Percentiles rank a stretch among this genome's conserved stretches.
Conservation (phyloP, 35 echinoderm and acorn worm genomes). For the Heliocidaris erythrogramma region DNA sequence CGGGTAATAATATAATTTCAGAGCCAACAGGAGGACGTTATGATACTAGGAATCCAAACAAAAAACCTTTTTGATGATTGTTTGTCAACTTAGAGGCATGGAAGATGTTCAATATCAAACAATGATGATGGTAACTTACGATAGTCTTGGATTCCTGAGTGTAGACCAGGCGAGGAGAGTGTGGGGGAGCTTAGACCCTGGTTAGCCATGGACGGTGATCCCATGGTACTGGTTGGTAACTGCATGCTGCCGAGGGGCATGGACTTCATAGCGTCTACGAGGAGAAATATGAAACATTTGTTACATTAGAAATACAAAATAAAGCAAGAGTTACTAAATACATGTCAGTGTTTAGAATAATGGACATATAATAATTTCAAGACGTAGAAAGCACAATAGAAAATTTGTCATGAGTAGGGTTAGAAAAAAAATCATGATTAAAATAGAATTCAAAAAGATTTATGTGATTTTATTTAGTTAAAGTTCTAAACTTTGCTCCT, state of each 20-base stretch:
- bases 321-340: too few species aligned
- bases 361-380: too few species aligned
- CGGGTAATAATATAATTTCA: too few species aligned
- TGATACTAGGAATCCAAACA: too few species aligned
- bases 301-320: neutral
- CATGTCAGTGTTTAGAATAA: too few species aligned
- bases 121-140: neutral
- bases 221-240: slow-evolving; percentile 95
- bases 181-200: slow-evolving; percentile 62
- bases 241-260: slow-evolving; percentile 83
- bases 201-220: slow-evolving; percentile 65
- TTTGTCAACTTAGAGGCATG: neutral
- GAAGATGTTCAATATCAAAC: neutral
- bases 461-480: too few species aligned
- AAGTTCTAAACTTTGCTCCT: too few species aligned
- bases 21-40: too few species aligned
- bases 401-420: too few species aligned
- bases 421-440: too few species aligned
- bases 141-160: slow-evolving; percentile 38
- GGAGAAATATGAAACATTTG: neutral
- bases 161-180: slow-evolving; percentile 73
- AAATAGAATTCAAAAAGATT: too few species aligned
- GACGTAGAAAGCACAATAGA: too few species aligned
- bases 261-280: slow-evolving; percentile 88
- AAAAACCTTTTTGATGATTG: neutral